These are phyloP conservation scores for Coccyzus lansbergi DNA, from an alignment of 2,797 vertebrate genomes.

Conservation along the genomic window DNA sequence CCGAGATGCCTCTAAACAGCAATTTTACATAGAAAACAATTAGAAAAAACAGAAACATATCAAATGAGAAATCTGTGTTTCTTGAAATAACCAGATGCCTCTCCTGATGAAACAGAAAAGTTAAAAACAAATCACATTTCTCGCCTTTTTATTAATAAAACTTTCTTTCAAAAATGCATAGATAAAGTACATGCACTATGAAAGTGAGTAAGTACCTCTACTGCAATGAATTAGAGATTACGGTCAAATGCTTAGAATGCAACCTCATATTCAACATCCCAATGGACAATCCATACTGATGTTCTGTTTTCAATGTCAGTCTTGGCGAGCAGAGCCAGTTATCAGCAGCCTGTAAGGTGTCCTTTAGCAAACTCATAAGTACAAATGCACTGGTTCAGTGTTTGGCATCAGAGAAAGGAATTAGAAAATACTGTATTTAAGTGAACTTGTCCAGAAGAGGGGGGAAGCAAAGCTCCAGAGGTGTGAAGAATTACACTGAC, in stretches of 20 bases:
- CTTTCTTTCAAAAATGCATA: not conserved
- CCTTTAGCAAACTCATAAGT: not conserved
- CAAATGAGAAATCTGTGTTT: not conserved
- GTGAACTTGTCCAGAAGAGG: too few species aligned
- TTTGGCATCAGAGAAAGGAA: not conserved
- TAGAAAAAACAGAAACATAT: not conserved
- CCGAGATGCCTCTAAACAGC: constrained; percentile 70
- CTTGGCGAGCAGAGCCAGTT: rapidly evolving
- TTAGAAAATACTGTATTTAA: not conserved
- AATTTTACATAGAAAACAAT: constrained; percentile 40
- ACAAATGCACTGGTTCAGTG: not conserved
- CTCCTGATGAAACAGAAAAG: not conserved
- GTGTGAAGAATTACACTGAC: not conserved
- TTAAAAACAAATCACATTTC: not conserved
- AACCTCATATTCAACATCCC: not conserved
- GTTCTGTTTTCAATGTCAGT: not conserved
- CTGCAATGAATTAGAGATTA: not conserved
- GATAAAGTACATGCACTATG: not conserved
- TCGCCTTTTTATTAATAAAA: not conserved
- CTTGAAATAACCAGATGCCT: not conserved
- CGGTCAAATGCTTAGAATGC: not conserved
- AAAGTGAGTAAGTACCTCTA: not conserved
- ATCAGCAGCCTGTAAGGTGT: rapidly evolving
- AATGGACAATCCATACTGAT: not conserved
- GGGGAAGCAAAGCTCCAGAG: not conserved